Conservation (phyloP, 2,797 vertebrate genomes). For the Vespertilio murinus region DNA sequence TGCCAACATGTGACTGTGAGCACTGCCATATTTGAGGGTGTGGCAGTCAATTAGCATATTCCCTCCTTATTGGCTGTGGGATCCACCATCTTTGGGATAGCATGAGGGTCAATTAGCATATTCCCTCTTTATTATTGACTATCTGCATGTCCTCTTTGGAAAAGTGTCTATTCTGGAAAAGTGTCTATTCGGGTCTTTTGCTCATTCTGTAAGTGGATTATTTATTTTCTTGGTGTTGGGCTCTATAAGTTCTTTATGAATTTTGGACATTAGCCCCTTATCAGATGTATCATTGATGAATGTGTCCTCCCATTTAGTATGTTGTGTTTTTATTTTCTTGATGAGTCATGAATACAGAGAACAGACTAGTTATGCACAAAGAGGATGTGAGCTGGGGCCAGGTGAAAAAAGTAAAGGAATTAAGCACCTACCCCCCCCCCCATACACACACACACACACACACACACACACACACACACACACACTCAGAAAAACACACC, state of each 20-base stretch:
- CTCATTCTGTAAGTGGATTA: background rate
- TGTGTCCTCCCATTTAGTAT: background rate
- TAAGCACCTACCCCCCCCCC: background rate
- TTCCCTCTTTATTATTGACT: background rate
- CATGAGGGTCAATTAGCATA: no score
- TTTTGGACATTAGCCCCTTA: background rate
- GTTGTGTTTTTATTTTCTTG: background rate
- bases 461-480: no score
- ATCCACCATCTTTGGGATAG: no score
- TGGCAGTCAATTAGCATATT: no score
- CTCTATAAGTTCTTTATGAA: background rate
- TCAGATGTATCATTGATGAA: background rate
- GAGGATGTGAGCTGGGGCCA: background rate
- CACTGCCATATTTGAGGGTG: no score
- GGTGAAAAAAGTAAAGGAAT: background rate
- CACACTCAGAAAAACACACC: background rate
- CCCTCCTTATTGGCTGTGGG: no score
- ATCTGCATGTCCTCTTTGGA: background rate
- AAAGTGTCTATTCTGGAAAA: background rate
- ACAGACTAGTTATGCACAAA: background rate
- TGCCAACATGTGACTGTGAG: no score
- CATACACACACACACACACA: no score
- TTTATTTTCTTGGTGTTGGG: background rate
- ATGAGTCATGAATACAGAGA: background rate
- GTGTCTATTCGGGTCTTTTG: background rate